Percentiles rank a stretch among this genome's conserved stretches.
Conservation (phyloP, 1,140 invertebrate genomes). For the Glossosoma conforme region DNA sequence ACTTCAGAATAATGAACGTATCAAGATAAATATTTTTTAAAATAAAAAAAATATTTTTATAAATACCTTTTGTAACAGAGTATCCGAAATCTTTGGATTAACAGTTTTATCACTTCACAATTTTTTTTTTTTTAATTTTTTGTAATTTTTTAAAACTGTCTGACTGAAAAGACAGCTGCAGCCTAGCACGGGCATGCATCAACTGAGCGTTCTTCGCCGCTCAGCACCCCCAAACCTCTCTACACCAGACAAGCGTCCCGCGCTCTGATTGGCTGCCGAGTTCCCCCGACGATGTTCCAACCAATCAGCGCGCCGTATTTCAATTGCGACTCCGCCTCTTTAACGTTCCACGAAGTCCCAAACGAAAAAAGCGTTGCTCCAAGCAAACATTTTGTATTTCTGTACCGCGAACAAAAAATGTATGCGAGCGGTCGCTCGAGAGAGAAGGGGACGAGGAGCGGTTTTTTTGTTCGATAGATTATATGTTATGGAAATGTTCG, state of each 20-base stretch:
- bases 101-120: constrained; percentile 1
- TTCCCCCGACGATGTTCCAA: constrained; percentile 6
- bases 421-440: not conserved
- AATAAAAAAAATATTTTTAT: not conserved
- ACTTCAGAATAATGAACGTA: not conserved
- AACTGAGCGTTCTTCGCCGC: constrained; percentile 11
- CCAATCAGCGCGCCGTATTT: constrained; percentile 12
- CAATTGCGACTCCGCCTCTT: constrained; percentile 2
- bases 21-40: not conserved
- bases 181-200: constrained; percentile 15
- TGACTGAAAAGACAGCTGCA: constrained; percentile 4
- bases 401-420: constrained; percentile 16
- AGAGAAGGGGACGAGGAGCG: not conserved
- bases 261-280: constrained; percentile 17
- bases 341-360: constrained; percentile 9
- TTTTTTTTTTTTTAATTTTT: constrained; percentile 10
- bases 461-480: constrained; percentile 21
- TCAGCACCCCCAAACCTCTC: too few relatives aligned
- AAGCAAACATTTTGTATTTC: constrained; percentile 19
- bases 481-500: constrained; percentile 16
- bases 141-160: constrained; percentile 1
- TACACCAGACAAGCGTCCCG: too few relatives aligned
- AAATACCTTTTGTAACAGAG: constrained; percentile 7
- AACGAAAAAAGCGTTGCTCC: constrained; percentile 5
- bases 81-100: constrained; percentile 6